Percentiles rank a stretch among this genome's conserved stretches.
Evolutionary conservation across 2,113 vertebrate genomes (phyloP).

Genomic region (Scytalopus superciliaris): DNA sequence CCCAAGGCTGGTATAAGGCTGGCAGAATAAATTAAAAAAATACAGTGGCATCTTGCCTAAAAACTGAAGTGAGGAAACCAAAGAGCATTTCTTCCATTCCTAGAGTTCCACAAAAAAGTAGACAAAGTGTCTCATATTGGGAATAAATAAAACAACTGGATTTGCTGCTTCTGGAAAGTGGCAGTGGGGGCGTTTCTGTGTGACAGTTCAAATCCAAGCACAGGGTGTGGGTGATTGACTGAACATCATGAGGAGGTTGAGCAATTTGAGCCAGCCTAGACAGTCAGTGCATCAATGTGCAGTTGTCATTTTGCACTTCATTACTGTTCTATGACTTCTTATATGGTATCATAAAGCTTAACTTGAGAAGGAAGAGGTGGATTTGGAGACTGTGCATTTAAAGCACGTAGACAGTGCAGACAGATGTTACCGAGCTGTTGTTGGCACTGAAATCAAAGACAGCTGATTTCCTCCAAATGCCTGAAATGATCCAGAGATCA

Average conservation of each 20-base stretch:
- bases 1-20: background rate
- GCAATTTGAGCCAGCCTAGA: background rate
- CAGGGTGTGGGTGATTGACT: background rate
- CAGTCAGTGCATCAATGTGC: background rate
- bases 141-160: background rate
- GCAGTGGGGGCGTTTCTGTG: fast-evolving
- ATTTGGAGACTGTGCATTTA: background rate
- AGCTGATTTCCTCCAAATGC: background rate
- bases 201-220: background rate
- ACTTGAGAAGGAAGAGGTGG: background rate
- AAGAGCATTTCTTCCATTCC: background rate
- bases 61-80: background rate
- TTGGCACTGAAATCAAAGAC: background rate
- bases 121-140: background rate
- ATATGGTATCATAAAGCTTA: background rate
- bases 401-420: background rate
- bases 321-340: background rate
- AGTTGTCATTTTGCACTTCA: background rate
- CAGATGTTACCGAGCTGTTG: background rate
- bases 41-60: background rate
- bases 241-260: background rate
- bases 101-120: background rate
- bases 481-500: background rate
- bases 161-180: background rate
- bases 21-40: background rate